Base-by-base conservation (phyloP, 2,888 invertebrate species). In the Agapostemon virescens region DNA sequence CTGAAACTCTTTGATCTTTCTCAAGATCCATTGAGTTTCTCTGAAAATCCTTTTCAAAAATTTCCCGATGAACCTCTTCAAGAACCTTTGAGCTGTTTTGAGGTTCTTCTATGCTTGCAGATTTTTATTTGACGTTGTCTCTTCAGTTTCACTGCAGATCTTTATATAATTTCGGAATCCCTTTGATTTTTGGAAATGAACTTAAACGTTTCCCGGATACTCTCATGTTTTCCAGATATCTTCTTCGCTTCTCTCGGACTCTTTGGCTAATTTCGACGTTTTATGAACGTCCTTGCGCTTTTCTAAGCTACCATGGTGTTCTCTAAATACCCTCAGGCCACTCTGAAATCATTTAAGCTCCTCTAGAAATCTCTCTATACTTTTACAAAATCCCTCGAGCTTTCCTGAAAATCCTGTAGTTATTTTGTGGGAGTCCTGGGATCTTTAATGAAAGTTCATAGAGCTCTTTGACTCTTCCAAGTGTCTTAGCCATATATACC, bases 381-480 rank as follows among this genome's bases (percentile, higher is more conserved):
- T 49, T n/a, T 49, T 49, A 49, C 20, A 45, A 45, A 49, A 49
- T 2, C n/a, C 9, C 38, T 38, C 9, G 33, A 49, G n/a, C 45
- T 11, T 49, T n/a, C n/a, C 45, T n/a, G 45, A 9, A 7, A 49
- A 49, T 49, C n/a, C 45, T 49, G 9, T 5, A 9, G n/a, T 2
- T 49, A 9, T n/a, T n/a, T n/a, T 49, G n/a, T 9, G 45, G 45
- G 45, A n/a, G 45, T 49, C n/a, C 45, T 45, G 20, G 45, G 45
- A 45, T n/a, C 45, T n/a, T 49, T 49, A 49, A 49, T 49, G n/a
- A n/a, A 49, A 49, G 45, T 49, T 49, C n/a, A 49, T 49, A 49
- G 45, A 49, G 20, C 45, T 9, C 9, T n/a, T 49, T 9, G 7
- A 2, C 45, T 45, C 45, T n/a, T n/a, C 42, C 20, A 45, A 45